Evolutionary conservation across 2,888 invertebrate genomes (phyloP).

Genomic region (Ditula angustiorana): DNA sequence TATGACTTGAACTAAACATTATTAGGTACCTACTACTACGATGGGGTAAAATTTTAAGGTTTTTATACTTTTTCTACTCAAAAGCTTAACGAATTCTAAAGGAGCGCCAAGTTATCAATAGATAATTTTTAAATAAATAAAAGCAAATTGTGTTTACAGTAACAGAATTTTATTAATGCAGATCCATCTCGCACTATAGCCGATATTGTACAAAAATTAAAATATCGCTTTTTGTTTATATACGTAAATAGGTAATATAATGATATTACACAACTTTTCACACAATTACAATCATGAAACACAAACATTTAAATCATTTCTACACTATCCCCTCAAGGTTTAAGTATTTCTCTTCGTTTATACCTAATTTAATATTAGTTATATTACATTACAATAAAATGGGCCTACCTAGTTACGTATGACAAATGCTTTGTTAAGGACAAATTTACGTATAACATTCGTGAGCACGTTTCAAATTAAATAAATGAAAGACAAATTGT

Average conservation of each 20-base stretch:
- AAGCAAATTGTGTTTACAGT: slow-evolving; percentile 70
- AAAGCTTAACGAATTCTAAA: no score
- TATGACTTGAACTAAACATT: no score
- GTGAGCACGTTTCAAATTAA: slow-evolving; percentile 75
- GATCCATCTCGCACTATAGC: slow-evolving; percentile 82
- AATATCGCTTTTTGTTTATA: slow-evolving; percentile 73
- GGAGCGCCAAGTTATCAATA: neutral
- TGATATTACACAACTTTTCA: slow-evolving; percentile 80
- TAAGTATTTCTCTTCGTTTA: slow-evolving; percentile 79
- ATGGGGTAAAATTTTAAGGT: no score
- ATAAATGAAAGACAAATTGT: slow-evolving; percentile 68
- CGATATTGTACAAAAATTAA: slow-evolving; percentile 85
- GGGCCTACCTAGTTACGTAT: slow-evolving; percentile 84
- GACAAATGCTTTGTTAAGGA: slow-evolving; percentile 78
- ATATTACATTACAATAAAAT: slow-evolving; percentile 83
- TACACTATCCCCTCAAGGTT: slow-evolving; percentile 76
- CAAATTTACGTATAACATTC: slow-evolving; percentile 78
- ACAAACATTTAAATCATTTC: slow-evolving; percentile 80
- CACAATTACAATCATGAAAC: slow-evolving; percentile 82
- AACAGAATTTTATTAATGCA: slow-evolving; percentile 86
- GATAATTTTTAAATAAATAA: slow-evolving; percentile 47
- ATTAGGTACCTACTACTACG: no score
- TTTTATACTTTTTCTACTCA: no score
- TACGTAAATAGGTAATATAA: slow-evolving; percentile 73
- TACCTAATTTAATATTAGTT: slow-evolving; percentile 73